These are phyloP conservation scores for Ctenoplectra terminalis DNA, from an alignment of 1,140 invertebrate species.

Conservation along the genomic window DNA sequence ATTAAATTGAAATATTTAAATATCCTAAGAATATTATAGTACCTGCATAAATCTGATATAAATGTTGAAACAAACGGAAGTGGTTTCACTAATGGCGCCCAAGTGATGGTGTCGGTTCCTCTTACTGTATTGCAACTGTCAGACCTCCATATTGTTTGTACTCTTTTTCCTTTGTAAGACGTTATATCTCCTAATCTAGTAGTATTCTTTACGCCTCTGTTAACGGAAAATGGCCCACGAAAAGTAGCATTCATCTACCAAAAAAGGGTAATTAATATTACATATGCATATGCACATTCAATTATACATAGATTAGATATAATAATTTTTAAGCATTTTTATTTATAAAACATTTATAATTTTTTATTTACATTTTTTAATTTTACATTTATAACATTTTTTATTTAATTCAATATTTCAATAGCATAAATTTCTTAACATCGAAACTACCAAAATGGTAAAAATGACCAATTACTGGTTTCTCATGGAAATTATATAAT, in stretches of 20 bases:
- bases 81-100: conserved; percentile 50
- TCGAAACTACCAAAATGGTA: too few relatives aligned
- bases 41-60: conserved; percentile 63
- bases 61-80: conserved; percentile 33
- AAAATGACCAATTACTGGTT: too few relatives aligned
- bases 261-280: neutral
- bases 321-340: too few relatives aligned
- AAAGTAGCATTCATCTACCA: conserved; percentile 54
- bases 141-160: conserved; percentile 51
- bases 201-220: conserved; percentile 60
- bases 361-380: too few relatives aligned
- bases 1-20: too few relatives aligned
- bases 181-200: conserved; percentile 51
- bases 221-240: conserved; percentile 60
- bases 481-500: too few relatives aligned
- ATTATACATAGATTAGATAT: too few relatives aligned
- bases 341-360: too few relatives aligned
- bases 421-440: too few relatives aligned
- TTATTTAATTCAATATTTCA: too few relatives aligned
- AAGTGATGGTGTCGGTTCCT: conserved; percentile 61
- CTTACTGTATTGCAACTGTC: conserved; percentile 56
- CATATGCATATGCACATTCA: neutral
- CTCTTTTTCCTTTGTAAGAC: conserved; percentile 37
- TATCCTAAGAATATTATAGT: conserved; percentile 35
- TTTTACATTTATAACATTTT: too few relatives aligned